A percentile compares a stretch with the other conserved stretches of the same genome.
phyloP scores from a whole-genome alignment of 2,113 vertebrate genomes.

The Psephotus haematonotus region DNA sequence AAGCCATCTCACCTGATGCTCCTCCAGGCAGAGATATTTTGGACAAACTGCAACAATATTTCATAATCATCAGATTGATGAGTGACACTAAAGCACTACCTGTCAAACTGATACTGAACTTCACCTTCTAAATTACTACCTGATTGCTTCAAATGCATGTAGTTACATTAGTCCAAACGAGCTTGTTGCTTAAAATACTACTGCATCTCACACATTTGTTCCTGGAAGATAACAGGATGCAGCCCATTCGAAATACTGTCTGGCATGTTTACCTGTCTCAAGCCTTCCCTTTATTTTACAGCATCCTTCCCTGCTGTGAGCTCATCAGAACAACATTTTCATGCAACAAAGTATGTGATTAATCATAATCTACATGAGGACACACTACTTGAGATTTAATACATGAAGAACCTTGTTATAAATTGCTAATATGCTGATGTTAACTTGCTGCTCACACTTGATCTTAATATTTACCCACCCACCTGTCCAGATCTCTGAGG shows the following conservation, averaged over 20 bases:
- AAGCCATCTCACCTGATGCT: conserved; percentile 15
- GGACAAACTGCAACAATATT: neutral
- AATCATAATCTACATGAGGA: neutral
- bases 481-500: neutral
- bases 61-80: neutral
- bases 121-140: conserved; percentile 48
- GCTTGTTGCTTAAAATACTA: conserved; percentile 71
- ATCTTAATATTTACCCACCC: neutral
- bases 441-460: neutral
- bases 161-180: conserved; percentile 64
- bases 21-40: neutral
- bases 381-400: fast-evolving
- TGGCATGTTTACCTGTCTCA: conserved; percentile 49
- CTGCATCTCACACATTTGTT: conserved; percentile 67
- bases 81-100: neutral
- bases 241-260: conserved; percentile 52
- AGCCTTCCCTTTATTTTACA: neutral
- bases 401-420: neutral
- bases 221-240: conserved; percentile 66
- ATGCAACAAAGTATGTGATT: neutral
- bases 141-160: conserved; percentile 52
- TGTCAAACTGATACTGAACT: conserved; percentile 46
- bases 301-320: neutral
- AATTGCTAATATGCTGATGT: neutral
- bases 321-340: neutral